These are phyloP conservation scores for Platynereis dumerilii DNA, from an alignment of 2,888 invertebrate species.

Conservation along the genomic window DNA sequence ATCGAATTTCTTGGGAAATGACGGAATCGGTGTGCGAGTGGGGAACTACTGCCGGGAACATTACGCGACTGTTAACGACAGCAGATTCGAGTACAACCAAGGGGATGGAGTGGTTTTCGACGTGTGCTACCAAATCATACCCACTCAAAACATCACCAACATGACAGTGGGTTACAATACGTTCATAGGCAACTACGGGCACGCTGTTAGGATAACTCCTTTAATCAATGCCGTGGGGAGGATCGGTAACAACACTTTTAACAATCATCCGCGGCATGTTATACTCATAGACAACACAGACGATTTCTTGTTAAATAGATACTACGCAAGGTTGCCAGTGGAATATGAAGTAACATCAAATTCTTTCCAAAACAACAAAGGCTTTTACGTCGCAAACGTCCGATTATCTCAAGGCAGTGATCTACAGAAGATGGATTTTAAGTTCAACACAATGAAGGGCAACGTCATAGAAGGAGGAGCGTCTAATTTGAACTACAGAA, in stretches of 20 bases:
- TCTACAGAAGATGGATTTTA: conserved; percentile 81
- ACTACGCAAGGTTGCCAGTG: conserved; percentile 56
- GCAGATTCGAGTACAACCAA: conserved; percentile 82
- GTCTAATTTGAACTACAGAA: conserved; percentile 76
- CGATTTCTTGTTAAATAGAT: conserved; percentile 54
- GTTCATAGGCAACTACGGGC: conserved; percentile 54
- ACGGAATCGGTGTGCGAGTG: conserved; percentile 85
- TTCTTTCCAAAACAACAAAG: conserved; percentile 86
- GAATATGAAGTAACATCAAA: conserved; percentile 68
- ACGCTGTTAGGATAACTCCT: conserved; percentile 57
- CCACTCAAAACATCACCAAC: conserved; percentile 42
- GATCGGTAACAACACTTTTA: conserved; percentile 83
- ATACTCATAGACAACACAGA: conserved; percentile 81
- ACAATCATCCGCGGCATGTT: conserved; percentile 80
- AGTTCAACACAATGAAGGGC: conserved; percentile 83
- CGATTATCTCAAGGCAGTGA: conserved; percentile 88
- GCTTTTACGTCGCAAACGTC: conserved; percentile 85
- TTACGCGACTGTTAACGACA: conserved; percentile 78
- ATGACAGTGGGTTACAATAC: conserved; percentile 58
- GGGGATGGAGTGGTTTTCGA: conserved; percentile 82
- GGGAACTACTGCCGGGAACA: conserved; percentile 78
- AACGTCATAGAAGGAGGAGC: conserved; percentile 89
- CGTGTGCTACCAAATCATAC: conserved; percentile 76
- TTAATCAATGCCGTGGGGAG: conserved; percentile 59
- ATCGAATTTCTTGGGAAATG: conserved; percentile 84